A percentile compares a stretch with the other conserved stretches of the same genome.
Conservation (phyloP, 2,797 vertebrate genomes). For the Accipiter minullus region DNA sequence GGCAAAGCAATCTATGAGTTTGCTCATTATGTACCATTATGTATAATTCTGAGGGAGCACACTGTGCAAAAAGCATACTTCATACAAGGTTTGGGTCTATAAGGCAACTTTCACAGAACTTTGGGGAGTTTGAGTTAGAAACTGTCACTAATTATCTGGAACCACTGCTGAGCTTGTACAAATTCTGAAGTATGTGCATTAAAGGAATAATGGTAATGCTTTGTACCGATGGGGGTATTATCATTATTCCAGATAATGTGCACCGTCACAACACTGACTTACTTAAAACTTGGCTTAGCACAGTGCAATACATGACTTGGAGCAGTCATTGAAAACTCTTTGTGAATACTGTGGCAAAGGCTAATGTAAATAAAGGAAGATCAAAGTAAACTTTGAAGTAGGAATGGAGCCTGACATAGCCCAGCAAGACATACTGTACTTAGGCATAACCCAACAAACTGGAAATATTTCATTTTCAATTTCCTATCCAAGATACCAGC, state of each 20-base stretch:
- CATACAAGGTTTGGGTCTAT: background rate
- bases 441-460: conserved; percentile 35
- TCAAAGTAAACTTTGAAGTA: conserved; percentile 65
- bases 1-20: background rate
- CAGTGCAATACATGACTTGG: background rate
- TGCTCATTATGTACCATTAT: background rate
- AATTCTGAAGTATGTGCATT: background rate
- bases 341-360: conserved; percentile 35
- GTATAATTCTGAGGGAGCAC: background rate
- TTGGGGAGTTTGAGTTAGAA: background rate
- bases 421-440: background rate
- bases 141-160: background rate
- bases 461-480: conserved; percentile 53
- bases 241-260: background rate
- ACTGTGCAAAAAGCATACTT: background rate
- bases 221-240: background rate
- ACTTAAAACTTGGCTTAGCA: background rate
- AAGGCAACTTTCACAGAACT: background rate
- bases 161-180: background rate
- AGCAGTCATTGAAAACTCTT: conserved; percentile 35
- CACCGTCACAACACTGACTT: background rate
- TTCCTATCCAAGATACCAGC: conserved; percentile 10
- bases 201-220: background rate
- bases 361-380: conserved; percentile 62
- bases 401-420: conserved; percentile 27